Conservation (phyloP, 1,140 invertebrate species). For the Drosophila parabipectinata region DNA sequence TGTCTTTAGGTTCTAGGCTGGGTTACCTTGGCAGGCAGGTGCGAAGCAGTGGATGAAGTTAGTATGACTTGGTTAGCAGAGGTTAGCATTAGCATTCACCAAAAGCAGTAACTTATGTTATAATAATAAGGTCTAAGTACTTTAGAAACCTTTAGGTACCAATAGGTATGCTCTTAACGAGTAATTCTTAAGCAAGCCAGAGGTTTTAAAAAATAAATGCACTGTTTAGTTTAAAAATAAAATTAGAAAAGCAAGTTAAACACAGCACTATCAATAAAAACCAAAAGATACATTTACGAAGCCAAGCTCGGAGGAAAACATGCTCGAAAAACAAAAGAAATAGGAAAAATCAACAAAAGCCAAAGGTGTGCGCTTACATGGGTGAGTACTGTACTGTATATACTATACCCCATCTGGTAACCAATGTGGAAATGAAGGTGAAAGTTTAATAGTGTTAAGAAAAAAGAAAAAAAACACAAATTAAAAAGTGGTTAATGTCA, state of each 20-base stretch:
- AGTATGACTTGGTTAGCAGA: conserved; percentile 19
- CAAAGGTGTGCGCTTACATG: conserved; percentile 29
- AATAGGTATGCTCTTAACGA: not conserved
- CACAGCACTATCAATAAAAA: conserved; percentile 48
- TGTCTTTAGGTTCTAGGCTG: not conserved
- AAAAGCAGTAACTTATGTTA: too few relatives aligned
- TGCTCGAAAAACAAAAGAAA: conserved; percentile 52
- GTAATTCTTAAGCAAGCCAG: not conserved
- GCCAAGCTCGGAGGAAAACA: conserved; percentile 62
- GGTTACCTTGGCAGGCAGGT: conserved; percentile 52
- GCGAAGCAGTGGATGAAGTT: not conserved
- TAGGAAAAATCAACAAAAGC: conserved; percentile 15
- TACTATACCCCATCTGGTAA: conserved; percentile 13
- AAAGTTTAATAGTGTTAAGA: conserved; percentile 31
- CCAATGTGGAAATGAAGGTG: conserved; percentile 25
- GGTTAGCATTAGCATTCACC: not conserved
- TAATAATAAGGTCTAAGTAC: not conserved
- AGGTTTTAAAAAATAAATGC: not conserved
- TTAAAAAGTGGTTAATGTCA: conserved; percentile 48
- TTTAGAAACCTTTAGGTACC: not conserved
- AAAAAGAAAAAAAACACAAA: conserved; percentile 43
- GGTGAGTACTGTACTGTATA: conserved; percentile 41
- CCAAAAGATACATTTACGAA: conserved; percentile 18
- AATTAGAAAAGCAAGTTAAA: not conserved
- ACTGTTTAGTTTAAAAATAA: not conserved